These are phyloP conservation scores for Lindbergichthys nudifrons DNA, from an alignment of 2,797 vertebrate species.

Conservation along the genomic window DNA sequence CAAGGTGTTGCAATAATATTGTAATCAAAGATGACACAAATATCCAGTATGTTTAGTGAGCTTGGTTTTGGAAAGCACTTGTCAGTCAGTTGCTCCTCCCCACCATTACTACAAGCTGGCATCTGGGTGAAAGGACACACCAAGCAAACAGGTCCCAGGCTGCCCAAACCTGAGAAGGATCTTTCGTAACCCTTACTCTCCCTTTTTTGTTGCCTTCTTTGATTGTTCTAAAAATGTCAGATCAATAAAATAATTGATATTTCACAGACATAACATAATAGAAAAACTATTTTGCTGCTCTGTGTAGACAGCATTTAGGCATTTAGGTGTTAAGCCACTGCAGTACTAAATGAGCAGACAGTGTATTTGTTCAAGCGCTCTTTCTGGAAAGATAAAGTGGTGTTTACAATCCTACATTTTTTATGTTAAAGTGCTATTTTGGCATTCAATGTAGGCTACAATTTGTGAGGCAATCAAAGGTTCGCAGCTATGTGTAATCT, in stretches of 20 bases:
- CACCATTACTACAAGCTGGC: conserved; percentile 21
- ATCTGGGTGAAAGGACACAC: conserved; percentile 72
- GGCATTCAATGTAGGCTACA: not conserved
- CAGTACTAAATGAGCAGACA: not conserved
- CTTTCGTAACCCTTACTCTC: not conserved
- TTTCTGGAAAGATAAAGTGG: not conserved
- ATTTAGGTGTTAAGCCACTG: not conserved
- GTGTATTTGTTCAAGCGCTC: not conserved
- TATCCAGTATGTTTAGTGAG: conserved; percentile 18
- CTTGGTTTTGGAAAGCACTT: conserved; percentile 27
- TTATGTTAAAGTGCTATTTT: not conserved
- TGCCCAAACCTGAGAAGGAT: not conserved
- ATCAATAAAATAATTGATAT: not conserved
- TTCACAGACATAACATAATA: not conserved
- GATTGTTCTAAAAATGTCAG: not conserved
- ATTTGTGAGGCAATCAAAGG: not conserved
- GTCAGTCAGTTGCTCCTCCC: conserved; percentile 25
- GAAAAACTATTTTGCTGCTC: not conserved
- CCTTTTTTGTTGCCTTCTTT: not conserved
- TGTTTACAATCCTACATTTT: not conserved
- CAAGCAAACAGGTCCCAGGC: not conserved
- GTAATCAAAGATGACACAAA: not conserved
- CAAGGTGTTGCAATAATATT: not conserved
- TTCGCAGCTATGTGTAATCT: not conserved
- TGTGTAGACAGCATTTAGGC: too few species aligned